Base-by-base conservation (phyloP, 1,140 invertebrate genomes). In the Lanistes nyassanus region DNA sequence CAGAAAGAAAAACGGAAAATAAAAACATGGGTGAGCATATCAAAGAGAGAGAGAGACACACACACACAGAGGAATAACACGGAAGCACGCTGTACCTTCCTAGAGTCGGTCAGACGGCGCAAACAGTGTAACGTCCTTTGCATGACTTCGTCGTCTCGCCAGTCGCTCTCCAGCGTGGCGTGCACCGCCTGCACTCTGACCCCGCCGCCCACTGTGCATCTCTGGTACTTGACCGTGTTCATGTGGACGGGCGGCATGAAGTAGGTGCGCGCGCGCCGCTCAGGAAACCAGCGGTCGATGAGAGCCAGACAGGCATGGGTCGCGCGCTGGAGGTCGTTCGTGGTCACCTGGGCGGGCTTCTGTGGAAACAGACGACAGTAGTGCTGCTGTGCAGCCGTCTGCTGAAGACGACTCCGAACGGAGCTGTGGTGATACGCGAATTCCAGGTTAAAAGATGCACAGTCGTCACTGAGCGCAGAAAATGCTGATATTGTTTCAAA, bases 121-220 rank as follows among this genome's bases (percentile, higher is more conserved):
- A 71, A 21, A 36, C 68, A 71, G 51, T 31, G 26, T 13, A 71
- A 19, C 21, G 53, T 58, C 31, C 68, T 29, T 31, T 71, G 68
- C 68, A 71, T 71, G 19, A 71, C 68, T 29, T 71, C 68, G 31
- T 71, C 68, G 23, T 71, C 68, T n/a, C 68, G 26, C 68, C 68
- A 71, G 53, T 71, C 68, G 31, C 68, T 71, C 68, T 71, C 68
- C 21, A 55, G 9, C 42, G 53, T 71, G 29, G 0, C 16, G 5
- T 71, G 51, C 23, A 71, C 47, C 26, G 26, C 21, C 53, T 58
- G 68, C 31, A 71, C 68, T 9, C 34, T 9, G 0, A 0, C 34
- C 5, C 51, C 53, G 42, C 68, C 53, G 42, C 51, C 68, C 16
- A 71, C 16, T 9, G 7, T 0, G 3, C 21, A 5, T 0, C 1